Percentiles rank a stretch among this genome's conserved stretches.
phyloP scores from a whole-genome alignment of 2,888 invertebrate species.

The Crepidodera aurea region DNA sequence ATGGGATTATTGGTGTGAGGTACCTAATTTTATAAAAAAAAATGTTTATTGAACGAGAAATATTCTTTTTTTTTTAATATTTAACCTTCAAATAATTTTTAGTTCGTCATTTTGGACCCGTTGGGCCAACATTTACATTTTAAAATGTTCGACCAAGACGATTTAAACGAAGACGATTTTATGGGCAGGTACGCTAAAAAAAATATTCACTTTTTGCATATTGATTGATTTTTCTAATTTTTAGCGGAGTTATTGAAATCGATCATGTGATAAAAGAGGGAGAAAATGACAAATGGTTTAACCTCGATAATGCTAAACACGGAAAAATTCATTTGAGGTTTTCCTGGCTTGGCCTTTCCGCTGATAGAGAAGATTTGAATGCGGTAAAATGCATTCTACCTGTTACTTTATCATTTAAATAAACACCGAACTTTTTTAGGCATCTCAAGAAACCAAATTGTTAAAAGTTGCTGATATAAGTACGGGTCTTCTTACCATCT shows the following conservation, averaged over 20 bases:
- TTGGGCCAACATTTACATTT: slow-evolving; percentile 51
- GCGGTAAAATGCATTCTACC: slow-evolving; percentile 64
- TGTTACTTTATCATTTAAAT: slow-evolving; percentile 21
- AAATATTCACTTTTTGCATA: too few relatives aligned
- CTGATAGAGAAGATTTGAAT: slow-evolving; percentile 72
- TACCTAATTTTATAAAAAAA: slow-evolving; percentile 58
- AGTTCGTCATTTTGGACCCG: slow-evolving; percentile 55
- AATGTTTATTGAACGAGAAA: too few relatives aligned
- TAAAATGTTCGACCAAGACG: slow-evolving; percentile 52
- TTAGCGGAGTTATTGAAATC: slow-evolving; percentile 71
- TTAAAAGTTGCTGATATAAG: slow-evolving; percentile 77
- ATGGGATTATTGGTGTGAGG: slow-evolving; percentile 98
- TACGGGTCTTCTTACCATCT: slow-evolving; percentile 80
- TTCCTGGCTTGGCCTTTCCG: slow-evolving; percentile 84
- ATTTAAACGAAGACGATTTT: slow-evolving; percentile 52
- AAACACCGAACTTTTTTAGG: slow-evolving; percentile 60
- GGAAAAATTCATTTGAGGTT: slow-evolving; percentile 89
- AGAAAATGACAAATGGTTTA: slow-evolving; percentile 63
- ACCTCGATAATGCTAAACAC: slow-evolving; percentile 90
- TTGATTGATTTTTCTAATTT: too few relatives aligned
- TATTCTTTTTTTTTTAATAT: slow-evolving; percentile 16
- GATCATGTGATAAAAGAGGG: slow-evolving; percentile 47
- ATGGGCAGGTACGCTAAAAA: slow-evolving; percentile 55
- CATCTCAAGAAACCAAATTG: slow-evolving; percentile 74
- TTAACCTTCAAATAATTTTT: slow-evolving; percentile 29